These are phyloP conservation scores for Thera britannica DNA, from an alignment of 2,888 invertebrate species.

Conservation along the genomic window DNA sequence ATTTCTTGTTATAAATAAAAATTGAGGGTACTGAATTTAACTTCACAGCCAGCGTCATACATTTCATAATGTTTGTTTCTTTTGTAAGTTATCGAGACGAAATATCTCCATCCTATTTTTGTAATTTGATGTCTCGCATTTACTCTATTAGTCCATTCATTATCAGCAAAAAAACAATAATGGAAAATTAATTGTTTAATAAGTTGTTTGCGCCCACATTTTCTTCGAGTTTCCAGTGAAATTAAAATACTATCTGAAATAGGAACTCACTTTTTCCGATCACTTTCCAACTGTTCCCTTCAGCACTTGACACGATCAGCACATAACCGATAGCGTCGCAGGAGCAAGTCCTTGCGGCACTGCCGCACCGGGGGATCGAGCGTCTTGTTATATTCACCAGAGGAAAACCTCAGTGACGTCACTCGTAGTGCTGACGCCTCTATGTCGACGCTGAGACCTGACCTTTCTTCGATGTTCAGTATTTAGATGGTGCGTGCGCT, in stretches of 20 bases:
- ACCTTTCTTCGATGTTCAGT: slow-evolving; percentile 29
- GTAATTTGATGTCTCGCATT: no score
- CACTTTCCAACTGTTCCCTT: slow-evolving; percentile 15
- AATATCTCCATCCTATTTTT: no score
- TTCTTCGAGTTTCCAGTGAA: neutral
- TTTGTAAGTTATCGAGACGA: no score
- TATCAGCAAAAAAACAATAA: neutral
- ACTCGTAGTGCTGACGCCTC: slow-evolving; percentile 4
- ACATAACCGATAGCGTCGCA: slow-evolving; percentile 23
- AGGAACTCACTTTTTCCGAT: slow-evolving; percentile 32
- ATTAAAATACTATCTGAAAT: neutral
- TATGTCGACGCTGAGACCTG: slow-evolving; percentile 19
- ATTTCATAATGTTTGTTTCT: no score
- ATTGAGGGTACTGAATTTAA: no score
- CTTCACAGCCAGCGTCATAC: no score
- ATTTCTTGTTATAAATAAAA: no score
- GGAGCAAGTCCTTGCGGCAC: slow-evolving; percentile 41
- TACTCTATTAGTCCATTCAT: no score
- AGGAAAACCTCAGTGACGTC: slow-evolving; percentile 32
- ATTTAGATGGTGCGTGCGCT: slow-evolving; percentile 20
- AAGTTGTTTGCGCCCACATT: neutral
- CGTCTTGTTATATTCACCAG: slow-evolving; percentile 38
- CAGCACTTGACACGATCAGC: slow-evolving; percentile 29
- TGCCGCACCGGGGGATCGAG: slow-evolving; percentile 34
- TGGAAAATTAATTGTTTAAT: neutral